Base-by-base conservation (phyloP, 2,113 vertebrate genomes). In the Ornithorhynchus anatinus region DNA sequence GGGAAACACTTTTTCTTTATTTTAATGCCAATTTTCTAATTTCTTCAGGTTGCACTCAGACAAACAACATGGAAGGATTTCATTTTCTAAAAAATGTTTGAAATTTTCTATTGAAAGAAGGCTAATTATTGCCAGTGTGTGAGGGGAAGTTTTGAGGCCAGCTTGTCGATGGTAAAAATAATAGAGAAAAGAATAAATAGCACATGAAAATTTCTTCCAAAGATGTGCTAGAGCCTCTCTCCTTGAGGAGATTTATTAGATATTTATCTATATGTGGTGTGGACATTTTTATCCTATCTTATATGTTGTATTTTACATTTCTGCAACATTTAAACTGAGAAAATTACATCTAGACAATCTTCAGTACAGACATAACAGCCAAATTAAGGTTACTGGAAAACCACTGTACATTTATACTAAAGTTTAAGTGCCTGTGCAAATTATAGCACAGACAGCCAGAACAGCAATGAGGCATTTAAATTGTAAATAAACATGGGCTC, bases 371-470 rank as follows among this genome's bases (percentile, higher is more conserved):
- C 32, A 44, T 61, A 68, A 66, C 54, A 69, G 62, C 40, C 47
- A 58, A 80, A 73, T 75, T 58, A 67, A 73, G 33, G 22, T 33
- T 10, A 52, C 60, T 4, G 29, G 48, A 76, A 51, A 76, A 68
- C 70, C 53, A 22, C 59, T 77, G 65, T 84, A 77, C 81, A 77
- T 79, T 69, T 68, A 57, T 85, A 81, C 77, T 81, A 61, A 75
- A 75, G 72, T 86, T 84, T 88, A 91, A 91, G 79, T 86, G 86
- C 68, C 79, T 85, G 66, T 79, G 80, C 77, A 91, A 91, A 92
- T 91, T 88, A 88, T n/a, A 88, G 86, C 69, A 78, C 71, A 84
- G 84, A 62, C 82, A 87, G 84, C 84, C 88, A 79, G 81, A 88
- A 80, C 48, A 52, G 82, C 89, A 89, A 85, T 75, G 86, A 89